phyloP scores from a whole-genome alignment of 2,888 invertebrate species.

The Alitta virens region DNA sequence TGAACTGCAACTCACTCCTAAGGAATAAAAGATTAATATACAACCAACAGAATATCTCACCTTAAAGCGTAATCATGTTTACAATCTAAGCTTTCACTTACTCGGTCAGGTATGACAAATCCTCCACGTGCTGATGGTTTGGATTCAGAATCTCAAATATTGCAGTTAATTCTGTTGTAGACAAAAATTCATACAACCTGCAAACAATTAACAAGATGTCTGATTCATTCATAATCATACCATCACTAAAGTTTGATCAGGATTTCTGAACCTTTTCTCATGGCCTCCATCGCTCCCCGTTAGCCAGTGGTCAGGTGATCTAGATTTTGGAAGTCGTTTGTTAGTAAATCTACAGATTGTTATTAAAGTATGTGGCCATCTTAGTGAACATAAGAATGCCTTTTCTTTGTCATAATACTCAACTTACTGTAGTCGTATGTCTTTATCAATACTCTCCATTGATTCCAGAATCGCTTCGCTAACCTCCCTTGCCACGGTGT shows the following conservation, averaged over 20 bases:
- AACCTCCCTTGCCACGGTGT: constrained; percentile 50
- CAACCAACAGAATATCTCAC: neutral
- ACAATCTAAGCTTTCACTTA: constrained; percentile 24
- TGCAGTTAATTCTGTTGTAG: constrained; percentile 47
- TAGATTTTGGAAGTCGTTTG: no score
- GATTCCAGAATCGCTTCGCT: constrained; percentile 45
- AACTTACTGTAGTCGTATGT: constrained; percentile 37
- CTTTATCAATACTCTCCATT: constrained; percentile 37
- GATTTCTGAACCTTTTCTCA: no score
- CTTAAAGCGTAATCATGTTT: no score
- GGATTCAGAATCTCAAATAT: constrained; percentile 58
- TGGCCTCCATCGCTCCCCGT: no score
- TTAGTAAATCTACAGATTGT: no score
- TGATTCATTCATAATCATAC: no score
- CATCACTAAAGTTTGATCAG: no score
- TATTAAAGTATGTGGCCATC: no score
- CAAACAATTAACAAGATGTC: constrained; percentile 1
- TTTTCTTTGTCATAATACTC: no score
- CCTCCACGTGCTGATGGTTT: constrained; percentile 57
- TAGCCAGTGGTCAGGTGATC: no score
- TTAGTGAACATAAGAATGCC: no score
- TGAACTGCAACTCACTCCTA: constrained; percentile 49
- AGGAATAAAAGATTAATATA: neutral
- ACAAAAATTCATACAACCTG: constrained; percentile 47
- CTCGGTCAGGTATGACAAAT: constrained; percentile 51